These are phyloP conservation scores for Leptopilina boulardi DNA, from an alignment of 1,140 invertebrate species.

Conservation along the genomic window DNA sequence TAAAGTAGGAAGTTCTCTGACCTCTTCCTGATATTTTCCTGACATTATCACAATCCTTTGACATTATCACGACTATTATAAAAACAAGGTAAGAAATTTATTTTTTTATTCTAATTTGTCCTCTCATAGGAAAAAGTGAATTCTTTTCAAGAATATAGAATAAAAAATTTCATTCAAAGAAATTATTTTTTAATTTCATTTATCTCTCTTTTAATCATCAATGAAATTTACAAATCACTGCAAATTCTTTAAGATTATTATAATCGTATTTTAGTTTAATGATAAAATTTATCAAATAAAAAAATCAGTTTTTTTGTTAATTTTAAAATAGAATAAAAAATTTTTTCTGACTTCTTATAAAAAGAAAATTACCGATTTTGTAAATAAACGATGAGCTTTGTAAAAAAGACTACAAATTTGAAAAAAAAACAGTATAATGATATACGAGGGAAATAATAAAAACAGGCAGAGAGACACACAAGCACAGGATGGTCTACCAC, in stretches of 20 bases:
- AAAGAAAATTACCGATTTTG: too few relatives aligned
- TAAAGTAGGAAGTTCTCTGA: slow-evolving; percentile 13
- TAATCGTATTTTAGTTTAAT: too few relatives aligned
- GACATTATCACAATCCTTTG: slow-evolving; percentile 18
- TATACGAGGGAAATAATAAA: slow-evolving; percentile 34
- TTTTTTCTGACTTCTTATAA: too few relatives aligned
- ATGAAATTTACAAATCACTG: not conserved
- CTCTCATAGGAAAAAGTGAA: not conserved
- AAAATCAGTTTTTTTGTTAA: too few relatives aligned
- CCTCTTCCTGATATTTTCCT: slow-evolving; percentile 14
- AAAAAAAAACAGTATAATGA: not conserved
- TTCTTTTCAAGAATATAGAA: not conserved
- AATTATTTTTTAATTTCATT: not conserved
- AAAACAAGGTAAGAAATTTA: not conserved
- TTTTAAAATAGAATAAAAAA: too few relatives aligned
- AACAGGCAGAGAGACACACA: slow-evolving; percentile 54
- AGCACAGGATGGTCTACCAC: slow-evolving; percentile 63
- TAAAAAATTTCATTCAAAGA: not conserved
- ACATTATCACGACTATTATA: slow-evolving; percentile 19
- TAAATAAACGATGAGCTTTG: not conserved
- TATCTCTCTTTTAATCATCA: slow-evolving; percentile 10
- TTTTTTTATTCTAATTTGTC: not conserved
- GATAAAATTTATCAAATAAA: too few relatives aligned
- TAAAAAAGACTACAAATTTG: not conserved
- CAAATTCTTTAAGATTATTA: too few relatives aligned